Evolutionary conservation across 2,888 invertebrate genomes (phyloP), one percentile per base, ranked within the genome.

Genomic region (Ceratothoa steindachneri): DNA sequence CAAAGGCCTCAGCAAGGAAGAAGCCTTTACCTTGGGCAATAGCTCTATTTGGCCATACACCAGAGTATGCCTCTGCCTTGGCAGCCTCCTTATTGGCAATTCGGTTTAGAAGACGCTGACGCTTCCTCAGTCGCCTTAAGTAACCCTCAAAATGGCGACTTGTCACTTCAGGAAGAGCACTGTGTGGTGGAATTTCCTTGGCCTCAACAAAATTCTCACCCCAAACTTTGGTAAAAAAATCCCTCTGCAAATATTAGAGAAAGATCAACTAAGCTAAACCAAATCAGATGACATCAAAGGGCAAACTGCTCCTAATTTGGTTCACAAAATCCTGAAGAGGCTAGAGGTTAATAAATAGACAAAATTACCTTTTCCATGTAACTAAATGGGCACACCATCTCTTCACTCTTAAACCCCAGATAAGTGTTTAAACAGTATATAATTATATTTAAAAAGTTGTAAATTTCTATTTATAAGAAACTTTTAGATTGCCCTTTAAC

Each of bases 151-250:
- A 97, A 85, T 95, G 93, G 64, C 89, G 88, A 83, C 90, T 88
- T 19, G 89, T 90, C 75, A 97, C 90, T 82, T 93, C 91, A 53
- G 93, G 93, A 81, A 97, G 86, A 84, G 92, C 90, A 0, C 90
- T 89, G 82, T 93, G 92, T 81, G 90, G 89, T 52, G 90, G 88
- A 81, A 96, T 89, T 65, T 90, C 88, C 29, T 88, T 87, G 53
- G 82, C 90, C 80, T 96, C 96, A 24, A 95, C 89, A 85, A 99
- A 99, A 75, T 89, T 88, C 82, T 97, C 97, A 64, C 99, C 98
- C 98, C 98, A 99, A 77, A 95, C 95, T 84, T 94, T 95, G 0
- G 96, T 96, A 83, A 99, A 96, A 83, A 99, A 95, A 84, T 96
- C 88, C 82, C 83, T 84, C 84, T 85, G 83, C 65, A 82, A 81